Conservation (phyloP, 2,113 vertebrate genomes). For the Tragelaphus imberbis region DNA sequence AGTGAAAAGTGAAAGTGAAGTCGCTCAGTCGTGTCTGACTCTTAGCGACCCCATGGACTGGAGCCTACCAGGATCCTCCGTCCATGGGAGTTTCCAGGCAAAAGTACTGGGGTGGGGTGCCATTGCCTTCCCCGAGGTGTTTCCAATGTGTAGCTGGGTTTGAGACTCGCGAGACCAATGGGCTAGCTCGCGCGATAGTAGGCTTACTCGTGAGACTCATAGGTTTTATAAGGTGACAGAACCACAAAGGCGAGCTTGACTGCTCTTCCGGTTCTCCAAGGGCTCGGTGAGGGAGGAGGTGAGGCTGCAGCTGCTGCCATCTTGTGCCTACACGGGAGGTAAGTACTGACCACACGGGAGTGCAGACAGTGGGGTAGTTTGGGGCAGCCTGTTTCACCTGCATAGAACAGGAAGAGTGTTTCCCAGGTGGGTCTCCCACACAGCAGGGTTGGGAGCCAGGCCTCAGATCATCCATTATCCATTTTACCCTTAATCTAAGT, state of each 20-base stretch:
- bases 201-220: not conserved
- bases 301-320: fast-evolving
- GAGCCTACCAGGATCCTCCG: no score
- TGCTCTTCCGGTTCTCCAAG: fast-evolving
- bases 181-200: not conserved
- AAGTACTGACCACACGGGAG: not conserved
- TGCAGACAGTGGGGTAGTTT: not conserved
- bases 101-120: no score
- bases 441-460: not conserved
- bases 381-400: not conserved
- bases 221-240: not conserved
- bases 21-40: no score
- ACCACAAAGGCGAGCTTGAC: no score
- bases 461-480: fast-evolving
- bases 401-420: not conserved
- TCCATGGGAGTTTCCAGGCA: no score
- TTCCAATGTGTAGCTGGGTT: not conserved
- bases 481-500: not conserved
- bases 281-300: fast-evolving
- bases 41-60: no score
- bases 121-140: no score
- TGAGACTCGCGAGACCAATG: not conserved
- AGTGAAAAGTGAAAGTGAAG: no score
- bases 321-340: not conserved
- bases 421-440: fast-evolving